Percentiles rank a stretch among this genome's conserved stretches.
phyloP scores from a whole-genome alignment of 1,140 invertebrate species.

The Elysia chlorotica region DNA sequence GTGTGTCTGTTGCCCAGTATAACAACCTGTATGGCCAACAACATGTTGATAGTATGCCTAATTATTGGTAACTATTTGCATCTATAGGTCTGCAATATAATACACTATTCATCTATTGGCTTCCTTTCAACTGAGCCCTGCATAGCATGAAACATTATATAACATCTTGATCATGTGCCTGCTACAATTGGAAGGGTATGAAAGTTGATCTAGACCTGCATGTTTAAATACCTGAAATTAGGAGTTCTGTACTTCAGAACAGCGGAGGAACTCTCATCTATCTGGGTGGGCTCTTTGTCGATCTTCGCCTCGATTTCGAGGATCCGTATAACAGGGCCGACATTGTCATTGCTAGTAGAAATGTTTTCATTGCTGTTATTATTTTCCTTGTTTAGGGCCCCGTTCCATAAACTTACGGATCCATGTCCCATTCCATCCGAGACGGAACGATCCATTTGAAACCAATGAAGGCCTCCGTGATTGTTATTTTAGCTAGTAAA shows the following conservation, averaged over 20 bases:
- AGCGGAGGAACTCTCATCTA: conserved; percentile 53
- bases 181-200: too few relatives aligned
- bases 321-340: conserved; percentile 38
- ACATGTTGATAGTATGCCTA: too few relatives aligned
- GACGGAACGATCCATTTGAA: conserved; percentile 33
- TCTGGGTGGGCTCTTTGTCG: conserved; percentile 51
- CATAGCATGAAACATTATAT: too few relatives aligned
- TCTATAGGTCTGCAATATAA: too few relatives aligned
- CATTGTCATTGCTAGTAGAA: conserved; percentile 26
- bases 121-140: too few relatives aligned
- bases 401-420: conserved; percentile 26
- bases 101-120: too few relatives aligned
- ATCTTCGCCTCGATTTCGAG: conserved; percentile 51
- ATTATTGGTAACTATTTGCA: too few relatives aligned
- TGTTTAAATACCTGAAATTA: conserved; percentile 59
- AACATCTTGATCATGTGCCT: too few relatives aligned
- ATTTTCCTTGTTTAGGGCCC: conserved; percentile 28
- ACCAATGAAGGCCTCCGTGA: conserved; percentile 17
- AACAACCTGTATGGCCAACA: too few relatives aligned
- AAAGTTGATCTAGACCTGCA: too few relatives aligned
- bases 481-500: conserved; percentile 19
- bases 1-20: too few relatives aligned
- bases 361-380: conserved; percentile 34
- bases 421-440: conserved; percentile 30
- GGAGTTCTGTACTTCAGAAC: conserved; percentile 58